phyloP scores from a whole-genome alignment of 35 echinoderm and acorn worm genomes.

The Nesometra sesokonis region DNA sequence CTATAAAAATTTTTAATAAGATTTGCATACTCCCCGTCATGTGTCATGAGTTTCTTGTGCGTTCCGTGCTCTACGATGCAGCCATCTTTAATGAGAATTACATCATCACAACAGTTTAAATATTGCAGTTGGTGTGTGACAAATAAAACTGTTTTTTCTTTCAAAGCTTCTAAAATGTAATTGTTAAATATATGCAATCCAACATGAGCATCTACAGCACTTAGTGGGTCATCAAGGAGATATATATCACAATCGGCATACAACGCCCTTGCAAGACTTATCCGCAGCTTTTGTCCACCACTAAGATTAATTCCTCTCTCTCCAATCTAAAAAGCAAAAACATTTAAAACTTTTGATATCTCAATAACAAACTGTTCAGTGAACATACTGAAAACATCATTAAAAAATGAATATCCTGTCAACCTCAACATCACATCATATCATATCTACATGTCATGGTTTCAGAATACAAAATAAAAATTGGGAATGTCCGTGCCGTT shows the following conservation, averaged over 20 bases:
- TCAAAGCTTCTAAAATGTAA: slow-evolving; percentile 25
- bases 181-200: slow-evolving; percentile 74
- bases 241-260: slow-evolving; percentile 82
- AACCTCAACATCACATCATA: too few species aligned
- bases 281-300: slow-evolving; percentile 79
- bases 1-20: slow-evolving; percentile 60
- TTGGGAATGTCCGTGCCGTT: too few species aligned
- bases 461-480: too few species aligned
- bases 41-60: slow-evolving; percentile 60
- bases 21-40: slow-evolving; percentile 45
- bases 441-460: too few species aligned
- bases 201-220: slow-evolving; percentile 77
- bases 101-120: slow-evolving; percentile 74
- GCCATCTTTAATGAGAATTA: slow-evolving; percentile 59
- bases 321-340: slow-evolving; percentile 48
- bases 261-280: slow-evolving; percentile 74
- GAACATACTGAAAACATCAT: too few species aligned
- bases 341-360: too few species aligned
- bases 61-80: slow-evolving; percentile 50
- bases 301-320: slow-evolving; percentile 82
- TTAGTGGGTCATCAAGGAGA: slow-evolving; percentile 71
- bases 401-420: too few species aligned
- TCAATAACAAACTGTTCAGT: too few species aligned
- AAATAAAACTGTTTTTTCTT: background rate
- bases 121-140: slow-evolving; percentile 37